A percentile compares a stretch with the other conserved stretches of the same genome.
Evolutionary conservation across 2,888 invertebrate species (phyloP).

Genomic region (Schizotus pectinicornis): DNA sequence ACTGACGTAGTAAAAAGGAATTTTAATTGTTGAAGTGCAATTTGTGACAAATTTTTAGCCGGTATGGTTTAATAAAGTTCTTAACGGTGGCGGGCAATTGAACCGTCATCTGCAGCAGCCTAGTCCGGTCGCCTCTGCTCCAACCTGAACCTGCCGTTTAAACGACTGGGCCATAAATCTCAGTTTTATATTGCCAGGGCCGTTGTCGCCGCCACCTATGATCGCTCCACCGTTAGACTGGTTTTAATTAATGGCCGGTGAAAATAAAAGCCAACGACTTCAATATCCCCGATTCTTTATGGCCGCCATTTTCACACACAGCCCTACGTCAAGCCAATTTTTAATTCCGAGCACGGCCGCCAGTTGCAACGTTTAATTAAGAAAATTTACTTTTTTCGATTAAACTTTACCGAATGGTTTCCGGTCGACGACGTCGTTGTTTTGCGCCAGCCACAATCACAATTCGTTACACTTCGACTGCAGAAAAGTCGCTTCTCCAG

Average conservation of each 20-base stretch:
- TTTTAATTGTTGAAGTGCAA: too few species aligned
- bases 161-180: conserved; percentile 47
- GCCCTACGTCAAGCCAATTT: conserved; percentile 14
- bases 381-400: too few species aligned
- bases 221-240: conserved; percentile 45
- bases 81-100: conserved; percentile 34
- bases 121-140: conserved; percentile 17
- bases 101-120: conserved; percentile 36
- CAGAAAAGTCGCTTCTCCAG: too few species aligned
- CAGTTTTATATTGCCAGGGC: conserved; percentile 50
- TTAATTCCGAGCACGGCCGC: conserved; percentile 7
- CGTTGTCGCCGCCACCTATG: conserved; percentile 51
- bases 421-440: too few species aligned
- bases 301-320: conserved; percentile 17
- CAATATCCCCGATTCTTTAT: conserved; percentile 35
- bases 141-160: conserved; percentile 33
- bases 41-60: conserved; percentile 26
- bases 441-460: too few species aligned
- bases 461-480: too few species aligned
- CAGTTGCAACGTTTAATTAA: too few species aligned
- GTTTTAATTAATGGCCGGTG: conserved; percentile 52
- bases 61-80: conserved; percentile 37
- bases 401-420: too few species aligned
- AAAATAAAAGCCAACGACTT: conserved; percentile 45
- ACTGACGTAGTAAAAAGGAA: too few species aligned